Evolutionary conservation across 2,113 vertebrate genomes (phyloP), one percentile per base, ranked within the genome.

Genomic region (Accipiter cooperii): DNA sequence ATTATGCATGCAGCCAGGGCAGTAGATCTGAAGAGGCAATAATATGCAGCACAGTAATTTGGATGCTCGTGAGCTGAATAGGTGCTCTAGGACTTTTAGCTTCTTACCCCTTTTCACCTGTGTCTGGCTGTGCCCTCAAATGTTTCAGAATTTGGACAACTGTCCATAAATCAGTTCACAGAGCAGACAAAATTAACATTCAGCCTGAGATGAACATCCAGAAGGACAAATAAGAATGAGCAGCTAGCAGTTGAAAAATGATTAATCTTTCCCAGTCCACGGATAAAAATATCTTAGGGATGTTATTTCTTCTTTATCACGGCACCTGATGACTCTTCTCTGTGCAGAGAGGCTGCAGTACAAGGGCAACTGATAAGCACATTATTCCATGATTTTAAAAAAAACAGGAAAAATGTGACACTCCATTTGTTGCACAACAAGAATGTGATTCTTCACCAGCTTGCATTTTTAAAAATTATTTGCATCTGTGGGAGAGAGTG

Each of bases 211-310:
- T 20, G 46, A 88, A 74, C 22, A 80, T 77, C 36, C 42, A 77
- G 40, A 80, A 74, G 10, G 42, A 88, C 36, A 26, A 93, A 18
- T 60, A 66, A 90, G 54, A 91, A n/a, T 40, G 44, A 76, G 55
- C 3, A 89, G 18, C 24, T 46, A 93, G 54, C 8, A 47, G 33
- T 0, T 74, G 49, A 83, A 89, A 95, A 90, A 74, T 84, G 13
- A 90, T 36, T 92, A 73, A 61, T 61, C 28, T 74, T 90, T 90
- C 55, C 78, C 68, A 74, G 24, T 55, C 12, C 6, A 87, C 5
- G 68, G 79, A 92, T 64, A 90, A 92, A 96, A 95, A 96, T 96
- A 92, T 47, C 18, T 78, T 74, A 84, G 17, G 38, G 64, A 84
- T 74, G 38, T 81, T 91, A 34, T 52, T 90, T 88, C 65, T 85